phyloP scores from a whole-genome alignment of 2,888 invertebrate species.

The Lithophane leautieri region DNA sequence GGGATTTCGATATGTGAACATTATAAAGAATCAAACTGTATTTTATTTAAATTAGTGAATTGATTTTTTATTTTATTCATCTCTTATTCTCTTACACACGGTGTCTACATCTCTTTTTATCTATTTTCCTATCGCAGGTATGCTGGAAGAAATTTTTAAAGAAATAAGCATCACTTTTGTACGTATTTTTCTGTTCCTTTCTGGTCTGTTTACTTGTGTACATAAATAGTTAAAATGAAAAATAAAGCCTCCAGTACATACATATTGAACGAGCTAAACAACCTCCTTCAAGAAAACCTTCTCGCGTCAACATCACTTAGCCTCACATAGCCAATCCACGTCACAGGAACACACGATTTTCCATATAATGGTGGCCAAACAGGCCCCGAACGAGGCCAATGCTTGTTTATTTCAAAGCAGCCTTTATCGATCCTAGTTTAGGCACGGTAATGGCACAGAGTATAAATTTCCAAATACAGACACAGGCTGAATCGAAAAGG shows the following conservation, averaged over 20 bases:
- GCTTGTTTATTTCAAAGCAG: slow-evolving; percentile 54
- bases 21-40: no score
- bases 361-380: slow-evolving; percentile 55
- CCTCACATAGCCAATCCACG: slow-evolving; percentile 20
- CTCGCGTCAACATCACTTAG: slow-evolving; percentile 9
- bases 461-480: slow-evolving; percentile 65
- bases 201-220: background rate
- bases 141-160: background rate
- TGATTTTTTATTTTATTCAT: background rate
- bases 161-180: background rate
- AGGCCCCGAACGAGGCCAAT: slow-evolving; percentile 41
- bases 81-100: background rate
- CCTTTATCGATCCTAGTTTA: slow-evolving; percentile 56
- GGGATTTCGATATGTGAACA: no score
- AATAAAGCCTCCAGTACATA: background rate
- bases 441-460: slow-evolving; percentile 48
- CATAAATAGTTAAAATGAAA: no score
- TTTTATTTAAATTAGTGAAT: background rate
- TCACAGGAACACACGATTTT: slow-evolving; percentile 52
- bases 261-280: slow-evolving; percentile 1
- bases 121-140: background rate
- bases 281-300: slow-evolving; percentile 17
- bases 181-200: background rate
- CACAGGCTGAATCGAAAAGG: slow-evolving; percentile 36
- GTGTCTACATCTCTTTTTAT: no score